phyloP scores from a whole-genome alignment of 2,797 vertebrate genomes.

The Argyrosomus regius region DNA sequence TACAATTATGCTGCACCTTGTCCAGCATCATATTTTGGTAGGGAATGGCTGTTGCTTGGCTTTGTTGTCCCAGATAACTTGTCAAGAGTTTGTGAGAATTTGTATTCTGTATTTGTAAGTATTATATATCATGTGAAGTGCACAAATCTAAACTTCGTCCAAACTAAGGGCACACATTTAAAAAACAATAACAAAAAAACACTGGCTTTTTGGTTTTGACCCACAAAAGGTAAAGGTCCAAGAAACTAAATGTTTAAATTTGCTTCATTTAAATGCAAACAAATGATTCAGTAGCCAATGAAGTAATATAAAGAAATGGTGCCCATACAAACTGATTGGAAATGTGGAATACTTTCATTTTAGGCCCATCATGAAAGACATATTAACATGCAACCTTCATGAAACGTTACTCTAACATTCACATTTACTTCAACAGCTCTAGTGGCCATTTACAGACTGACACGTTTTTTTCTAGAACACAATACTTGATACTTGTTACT shows the following conservation, averaged over 20 bases:
- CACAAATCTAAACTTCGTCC: conserved; percentile 11
- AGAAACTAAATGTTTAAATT: background rate
- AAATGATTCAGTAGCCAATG: background rate
- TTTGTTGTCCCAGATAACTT: conserved; percentile 48
- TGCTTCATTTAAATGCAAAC: background rate
- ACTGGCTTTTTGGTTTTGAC: background rate
- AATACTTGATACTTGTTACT: too few species aligned
- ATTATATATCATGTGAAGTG: conserved; percentile 2
- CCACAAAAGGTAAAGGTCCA: background rate
- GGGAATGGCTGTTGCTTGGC: conserved; percentile 25
- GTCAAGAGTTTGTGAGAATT: conserved; percentile 30
- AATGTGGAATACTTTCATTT: background rate
- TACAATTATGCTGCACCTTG: conserved; percentile 55
- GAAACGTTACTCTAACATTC: too few species aligned
- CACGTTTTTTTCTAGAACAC: too few species aligned
- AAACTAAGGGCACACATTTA: background rate
- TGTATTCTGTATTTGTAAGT: conserved; percentile 1
- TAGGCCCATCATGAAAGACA: too few species aligned
- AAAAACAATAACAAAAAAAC: background rate
- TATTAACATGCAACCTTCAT: too few species aligned
- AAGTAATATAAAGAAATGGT: background rate
- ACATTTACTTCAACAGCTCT: too few species aligned
- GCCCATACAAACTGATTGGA: background rate
- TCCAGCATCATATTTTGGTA: conserved; percentile 46
- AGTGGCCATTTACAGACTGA: too few species aligned